A percentile compares a stretch with the other conserved stretches of the same genome.
Evolutionary conservation across 2,797 vertebrate genomes (phyloP).

Genomic region (Chaenodraco wilsoni): DNA sequence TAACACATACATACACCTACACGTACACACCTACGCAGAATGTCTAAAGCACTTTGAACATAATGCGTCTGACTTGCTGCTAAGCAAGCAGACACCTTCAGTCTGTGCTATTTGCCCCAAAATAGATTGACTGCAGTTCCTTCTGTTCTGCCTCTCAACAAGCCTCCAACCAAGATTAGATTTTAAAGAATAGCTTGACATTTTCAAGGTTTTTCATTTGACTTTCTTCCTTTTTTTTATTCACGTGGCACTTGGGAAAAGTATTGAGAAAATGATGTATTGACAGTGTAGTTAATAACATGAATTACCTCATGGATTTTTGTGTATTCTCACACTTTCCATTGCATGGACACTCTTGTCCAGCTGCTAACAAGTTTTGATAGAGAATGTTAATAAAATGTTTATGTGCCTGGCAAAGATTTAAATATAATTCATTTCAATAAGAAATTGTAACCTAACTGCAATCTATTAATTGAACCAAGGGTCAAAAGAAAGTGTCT

Average conservation of each 20-base stretch:
- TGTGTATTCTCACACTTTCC: slow-evolving; percentile 8
- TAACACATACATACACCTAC: slow-evolving; percentile 10
- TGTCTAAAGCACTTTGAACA: slow-evolving; percentile 51
- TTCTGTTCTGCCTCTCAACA: slow-evolving; percentile 40
- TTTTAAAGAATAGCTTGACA: slow-evolving; percentile 48
- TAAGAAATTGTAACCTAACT: background rate
- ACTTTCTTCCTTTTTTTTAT: slow-evolving; percentile 35
- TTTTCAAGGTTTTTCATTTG: slow-evolving; percentile 37
- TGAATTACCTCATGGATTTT: slow-evolving; percentile 33
- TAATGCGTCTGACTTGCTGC: slow-evolving; percentile 45
- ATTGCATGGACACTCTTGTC: slow-evolving; percentile 17
- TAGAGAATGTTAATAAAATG: slow-evolving; percentile 36
- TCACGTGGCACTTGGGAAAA: slow-evolving; percentile 7
- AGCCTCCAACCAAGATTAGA: slow-evolving; percentile 39
- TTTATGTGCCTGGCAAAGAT: slow-evolving; percentile 21
- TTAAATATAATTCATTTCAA: slow-evolving; percentile 7
- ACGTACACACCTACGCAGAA: background rate
- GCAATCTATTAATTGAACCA: background rate
- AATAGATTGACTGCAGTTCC: slow-evolving; percentile 55
- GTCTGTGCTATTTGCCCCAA: slow-evolving; percentile 49
- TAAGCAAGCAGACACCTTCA: slow-evolving; percentile 60
- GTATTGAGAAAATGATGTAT: slow-evolving; percentile 32
- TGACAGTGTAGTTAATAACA: slow-evolving; percentile 42
- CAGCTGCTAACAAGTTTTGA: slow-evolving; percentile 54
- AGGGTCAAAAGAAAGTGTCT: background rate